A percentile compares a stretch with the other conserved stretches of the same genome.
Evolutionary conservation across 1,140 invertebrate genomes (phyloP).

Genomic region (Eufriesea mexicana): DNA sequence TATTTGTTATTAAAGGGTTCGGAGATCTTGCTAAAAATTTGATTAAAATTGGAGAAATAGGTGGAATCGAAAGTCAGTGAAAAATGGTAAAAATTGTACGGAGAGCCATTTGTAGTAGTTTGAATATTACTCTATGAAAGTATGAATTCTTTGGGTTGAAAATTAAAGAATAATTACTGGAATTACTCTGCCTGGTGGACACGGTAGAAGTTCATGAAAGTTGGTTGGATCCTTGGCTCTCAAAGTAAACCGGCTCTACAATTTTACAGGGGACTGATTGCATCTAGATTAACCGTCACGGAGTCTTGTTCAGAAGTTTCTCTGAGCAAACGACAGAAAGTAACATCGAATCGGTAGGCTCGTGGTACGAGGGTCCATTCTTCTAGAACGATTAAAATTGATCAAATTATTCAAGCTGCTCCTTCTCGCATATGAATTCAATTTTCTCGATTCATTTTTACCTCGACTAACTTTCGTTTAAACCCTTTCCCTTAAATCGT

Average conservation of each 20-base stretch:
- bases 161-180: slow-evolving; percentile 38
- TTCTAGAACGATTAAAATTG: neutral
- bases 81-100: neutral
- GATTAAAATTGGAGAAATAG: too few relatives aligned
- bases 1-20: too few relatives aligned
- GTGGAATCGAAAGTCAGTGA: neutral
- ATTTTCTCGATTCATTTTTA: neutral
- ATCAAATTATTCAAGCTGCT: neutral
- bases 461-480: too few relatives aligned
- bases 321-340: slow-evolving; percentile 11
- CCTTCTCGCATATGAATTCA: neutral
- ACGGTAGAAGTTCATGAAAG: slow-evolving; percentile 20
- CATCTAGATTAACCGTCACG: slow-evolving; percentile 39
- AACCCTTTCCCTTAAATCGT: neutral
- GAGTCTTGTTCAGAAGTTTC: slow-evolving; percentile 21
- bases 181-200: neutral
- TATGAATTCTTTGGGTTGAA: neutral
- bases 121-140: neutral
- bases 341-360: neutral
- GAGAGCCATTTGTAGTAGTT: neutral
- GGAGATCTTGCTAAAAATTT: too few relatives aligned
- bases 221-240: slow-evolving; percentile 26
- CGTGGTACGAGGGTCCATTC: neutral
- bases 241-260: slow-evolving; percentile 36
- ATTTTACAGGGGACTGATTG: slow-evolving; percentile 39